Percentiles rank a stretch among this genome's conserved stretches.
Evolutionary conservation across 2,797 vertebrate genomes (phyloP).

Genomic region (Gymnoscopelus microlampas): DNA sequence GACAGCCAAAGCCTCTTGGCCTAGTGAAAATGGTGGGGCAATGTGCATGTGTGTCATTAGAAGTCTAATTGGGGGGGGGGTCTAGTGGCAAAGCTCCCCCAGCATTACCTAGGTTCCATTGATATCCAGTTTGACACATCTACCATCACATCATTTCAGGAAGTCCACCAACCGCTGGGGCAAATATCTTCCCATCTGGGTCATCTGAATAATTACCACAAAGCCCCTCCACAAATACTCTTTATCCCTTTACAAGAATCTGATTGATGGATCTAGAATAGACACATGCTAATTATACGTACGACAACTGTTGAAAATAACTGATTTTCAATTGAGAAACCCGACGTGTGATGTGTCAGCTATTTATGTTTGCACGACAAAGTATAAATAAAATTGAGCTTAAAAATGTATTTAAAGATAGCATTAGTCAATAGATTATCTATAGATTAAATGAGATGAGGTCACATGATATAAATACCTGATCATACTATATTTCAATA

Average conservation of each 20-base stretch:
- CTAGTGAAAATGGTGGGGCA: conserved; percentile 41
- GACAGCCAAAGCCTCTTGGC: conserved; percentile 70
- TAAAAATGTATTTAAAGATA: too few relatives aligned
- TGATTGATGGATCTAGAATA: not conserved
- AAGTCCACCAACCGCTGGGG: conserved; percentile 25
- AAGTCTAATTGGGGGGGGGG: conserved; percentile 46
- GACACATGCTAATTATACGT: too few relatives aligned
- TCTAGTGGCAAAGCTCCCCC: conserved; percentile 22
- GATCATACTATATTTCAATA: too few relatives aligned
- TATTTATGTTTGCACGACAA: too few relatives aligned
- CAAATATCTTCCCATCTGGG: conserved; percentile 44
- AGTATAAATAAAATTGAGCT: too few relatives aligned
- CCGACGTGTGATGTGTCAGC: too few relatives aligned
- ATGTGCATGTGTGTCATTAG: conserved; percentile 46
- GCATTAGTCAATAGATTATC: too few relatives aligned
- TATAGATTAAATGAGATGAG: too few relatives aligned
- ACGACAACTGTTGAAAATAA: too few relatives aligned
- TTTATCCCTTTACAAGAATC: not conserved
- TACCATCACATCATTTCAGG: not conserved
- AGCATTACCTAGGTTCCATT: conserved; percentile 52
- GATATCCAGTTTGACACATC: conserved; percentile 39
- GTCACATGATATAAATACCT: too few relatives aligned
- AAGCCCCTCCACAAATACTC: not conserved
- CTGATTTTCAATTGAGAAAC: too few relatives aligned
- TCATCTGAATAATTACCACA: conserved; percentile 33